Conservation (phyloP, 2,797 vertebrate species). For the Aulostomus chinensis region DNA sequence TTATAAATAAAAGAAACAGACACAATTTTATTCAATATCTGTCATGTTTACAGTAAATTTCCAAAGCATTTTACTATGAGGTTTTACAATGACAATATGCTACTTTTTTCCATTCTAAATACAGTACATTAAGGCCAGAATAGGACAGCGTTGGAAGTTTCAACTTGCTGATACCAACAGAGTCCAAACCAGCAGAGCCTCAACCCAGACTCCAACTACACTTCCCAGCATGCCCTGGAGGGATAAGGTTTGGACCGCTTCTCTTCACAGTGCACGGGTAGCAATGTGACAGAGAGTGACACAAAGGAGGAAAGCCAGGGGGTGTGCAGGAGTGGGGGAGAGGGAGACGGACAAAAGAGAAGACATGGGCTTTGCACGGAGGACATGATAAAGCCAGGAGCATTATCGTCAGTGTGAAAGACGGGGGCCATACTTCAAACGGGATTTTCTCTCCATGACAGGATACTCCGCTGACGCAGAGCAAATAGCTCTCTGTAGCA, state of each 20-base stretch:
- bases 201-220: conserved; percentile 71
- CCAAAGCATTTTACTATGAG: not conserved
- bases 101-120: conserved; percentile 1
- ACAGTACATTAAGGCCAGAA: too few relatives aligned
- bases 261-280: conserved; percentile 76
- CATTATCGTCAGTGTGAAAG: conserved; percentile 85
- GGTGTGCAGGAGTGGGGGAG: conserved; percentile 78
- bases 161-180: conserved; percentile 34
- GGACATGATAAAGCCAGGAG: conserved; percentile 85
- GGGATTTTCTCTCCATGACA: conserved; percentile 86
- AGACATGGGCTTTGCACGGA: conserved; percentile 86
- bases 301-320: conserved; percentile 83
- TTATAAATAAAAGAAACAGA: conserved; percentile 52
- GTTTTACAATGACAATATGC: not conserved
- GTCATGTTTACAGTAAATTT: conserved; percentile 32
- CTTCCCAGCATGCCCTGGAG: conserved; percentile 82
- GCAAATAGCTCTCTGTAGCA: conserved; percentile 78
- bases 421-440: conserved; percentile 87
- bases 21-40: conserved; percentile 40
- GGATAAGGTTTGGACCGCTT: conserved; percentile 75
- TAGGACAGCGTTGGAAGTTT: conserved; percentile 27
- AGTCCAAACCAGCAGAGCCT: conserved; percentile 35
- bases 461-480: conserved; percentile 80
- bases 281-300: conserved; percentile 80
- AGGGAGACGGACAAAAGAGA: conserved; percentile 81